phyloP scores from a whole-genome alignment of 2,113 vertebrate genomes.

The Proterorhinus semilunaris region DNA sequence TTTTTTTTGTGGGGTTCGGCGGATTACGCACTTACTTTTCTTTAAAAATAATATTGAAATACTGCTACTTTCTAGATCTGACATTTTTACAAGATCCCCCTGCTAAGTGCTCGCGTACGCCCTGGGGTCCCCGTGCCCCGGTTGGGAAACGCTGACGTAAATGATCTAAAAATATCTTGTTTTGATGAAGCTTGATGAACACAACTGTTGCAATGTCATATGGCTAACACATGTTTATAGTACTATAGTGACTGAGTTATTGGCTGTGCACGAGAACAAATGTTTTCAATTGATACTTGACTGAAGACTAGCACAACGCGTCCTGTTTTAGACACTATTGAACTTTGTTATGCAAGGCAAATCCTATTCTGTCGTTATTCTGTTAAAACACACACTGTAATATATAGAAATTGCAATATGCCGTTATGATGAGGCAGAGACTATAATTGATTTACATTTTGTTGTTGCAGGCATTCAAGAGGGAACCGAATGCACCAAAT shows the following conservation, averaged over 20 bases:
- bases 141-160: background rate
- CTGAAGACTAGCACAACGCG: conserved; percentile 35
- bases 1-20: too few species aligned
- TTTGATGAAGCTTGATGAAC: background rate
- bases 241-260: conserved; percentile 28
- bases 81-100: too few species aligned
- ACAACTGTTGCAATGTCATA: conserved; percentile 30
- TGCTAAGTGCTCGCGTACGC: too few species aligned
- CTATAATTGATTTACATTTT: conserved; percentile 41
- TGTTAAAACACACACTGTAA: conserved; percentile 14
- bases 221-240: conserved; percentile 55
- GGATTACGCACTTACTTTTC: too few species aligned
- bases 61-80: too few species aligned
- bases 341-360: conserved; percentile 33
- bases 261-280: conserved; percentile 33
- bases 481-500: conserved; percentile 95
- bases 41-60: too few species aligned
- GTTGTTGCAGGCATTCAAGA: conserved; percentile 93
- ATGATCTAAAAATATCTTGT: conserved; percentile 8
- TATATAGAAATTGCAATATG: background rate
- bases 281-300: conserved; percentile 57
- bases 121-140: too few species aligned
- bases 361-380: conserved; percentile 16
- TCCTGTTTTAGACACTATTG: conserved; percentile 34
- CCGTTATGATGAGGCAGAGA: background rate